phyloP scores from a whole-genome alignment of 2,888 invertebrate genomes.

The Gryllus longicercus region DNA sequence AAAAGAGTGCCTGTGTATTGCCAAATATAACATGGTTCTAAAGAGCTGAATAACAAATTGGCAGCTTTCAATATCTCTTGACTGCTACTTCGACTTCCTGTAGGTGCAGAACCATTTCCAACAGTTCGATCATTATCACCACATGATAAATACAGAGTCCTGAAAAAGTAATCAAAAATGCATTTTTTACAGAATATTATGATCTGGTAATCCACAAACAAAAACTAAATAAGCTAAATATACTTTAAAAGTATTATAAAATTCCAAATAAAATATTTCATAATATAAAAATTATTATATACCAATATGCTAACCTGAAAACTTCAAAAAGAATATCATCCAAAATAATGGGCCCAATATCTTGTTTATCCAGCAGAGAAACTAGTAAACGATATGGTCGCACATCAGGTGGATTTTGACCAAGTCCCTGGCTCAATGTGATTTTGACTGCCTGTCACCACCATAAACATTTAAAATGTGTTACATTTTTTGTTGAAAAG shows the following conservation, averaged over 20 bases:
- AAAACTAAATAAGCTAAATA: background rate
- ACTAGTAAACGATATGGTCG: constrained; percentile 75
- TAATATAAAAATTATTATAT: background rate
- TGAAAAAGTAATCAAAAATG: constrained; percentile 30
- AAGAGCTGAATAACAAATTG: constrained; percentile 75
- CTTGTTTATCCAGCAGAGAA: constrained; percentile 80
- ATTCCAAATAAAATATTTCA: no score
- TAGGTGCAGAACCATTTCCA: constrained; percentile 20
- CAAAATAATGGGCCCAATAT: constrained; percentile 74
- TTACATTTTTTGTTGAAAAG: background rate
- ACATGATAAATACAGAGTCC: constrained; percentile 56
- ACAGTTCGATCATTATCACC: constrained; percentile 47
- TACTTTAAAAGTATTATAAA: no score
- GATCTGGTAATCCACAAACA: constrained; percentile 1
- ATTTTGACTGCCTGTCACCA: constrained; percentile 55
- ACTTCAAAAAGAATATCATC: constrained; percentile 76
- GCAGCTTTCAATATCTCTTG: constrained; percentile 77
- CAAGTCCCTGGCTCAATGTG: constrained; percentile 50
- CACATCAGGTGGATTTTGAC: constrained; percentile 60
- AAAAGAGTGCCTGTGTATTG: constrained; percentile 67
- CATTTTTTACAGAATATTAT: background rate
- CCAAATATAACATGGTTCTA: constrained; percentile 86
- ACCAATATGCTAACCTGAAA: constrained; percentile 51
- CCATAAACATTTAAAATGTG: background rate
- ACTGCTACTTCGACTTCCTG: constrained; percentile 38